phyloP scores from a whole-genome alignment of 2,888 invertebrate species.

The Galerucella nymphaeae region DNA sequence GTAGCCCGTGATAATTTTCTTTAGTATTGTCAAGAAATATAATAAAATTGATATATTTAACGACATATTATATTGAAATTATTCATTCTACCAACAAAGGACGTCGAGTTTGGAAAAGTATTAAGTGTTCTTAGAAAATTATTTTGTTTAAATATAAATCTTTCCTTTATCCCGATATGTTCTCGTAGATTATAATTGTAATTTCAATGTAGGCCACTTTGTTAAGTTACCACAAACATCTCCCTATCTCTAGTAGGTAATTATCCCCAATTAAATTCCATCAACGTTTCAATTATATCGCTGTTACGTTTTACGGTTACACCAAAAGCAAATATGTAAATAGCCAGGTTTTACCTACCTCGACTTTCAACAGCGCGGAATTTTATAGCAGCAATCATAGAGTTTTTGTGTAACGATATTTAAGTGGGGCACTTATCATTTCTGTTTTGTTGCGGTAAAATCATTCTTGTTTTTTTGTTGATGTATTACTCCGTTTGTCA shows the following conservation, averaged over 20 bases:
- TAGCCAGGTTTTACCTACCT: not conserved
- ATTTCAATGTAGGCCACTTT: too few species aligned
- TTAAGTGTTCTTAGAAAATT: too few species aligned
- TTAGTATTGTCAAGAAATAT: slow-evolving; percentile 13
- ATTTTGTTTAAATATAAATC: too few species aligned
- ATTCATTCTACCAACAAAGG: not conserved
- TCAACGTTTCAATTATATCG: slow-evolving; percentile 4
- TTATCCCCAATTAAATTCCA: not conserved
- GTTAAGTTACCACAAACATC: not conserved
- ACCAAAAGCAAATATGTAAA: not conserved
- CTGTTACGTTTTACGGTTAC: not conserved
- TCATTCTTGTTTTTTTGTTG: slow-evolving; percentile 20
- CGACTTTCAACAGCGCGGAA: not conserved
- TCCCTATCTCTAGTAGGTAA: not conserved
- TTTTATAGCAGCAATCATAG: slow-evolving; percentile 6
- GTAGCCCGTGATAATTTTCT: slow-evolving; percentile 14
- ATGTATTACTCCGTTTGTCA: slow-evolving; percentile 28
- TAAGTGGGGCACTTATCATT: slow-evolving; percentile 29
- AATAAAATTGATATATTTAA: slow-evolving; percentile 16
- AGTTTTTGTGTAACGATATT: not conserved
- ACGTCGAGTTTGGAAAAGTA: not conserved
- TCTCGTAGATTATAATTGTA: too few species aligned
- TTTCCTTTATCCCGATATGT: too few species aligned
- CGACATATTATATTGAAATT: slow-evolving; percentile 5
- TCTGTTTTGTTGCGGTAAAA: slow-evolving; percentile 22